Evolutionary conservation across 2,113 vertebrate species (phyloP), one percentile per base, ranked within the genome.

Genomic region (Tachysurus fulvidraco): DNA sequence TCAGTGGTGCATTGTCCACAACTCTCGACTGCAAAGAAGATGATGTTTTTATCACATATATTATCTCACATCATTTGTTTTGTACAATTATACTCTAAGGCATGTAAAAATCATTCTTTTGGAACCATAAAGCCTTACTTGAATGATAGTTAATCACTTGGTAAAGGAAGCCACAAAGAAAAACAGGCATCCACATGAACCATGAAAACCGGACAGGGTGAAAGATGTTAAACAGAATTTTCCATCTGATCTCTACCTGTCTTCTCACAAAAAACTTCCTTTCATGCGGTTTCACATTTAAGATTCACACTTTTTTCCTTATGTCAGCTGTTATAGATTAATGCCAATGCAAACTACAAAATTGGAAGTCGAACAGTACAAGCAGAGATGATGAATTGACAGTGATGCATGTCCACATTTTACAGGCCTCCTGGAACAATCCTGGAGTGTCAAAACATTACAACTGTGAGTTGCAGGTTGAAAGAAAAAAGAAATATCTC

Each of bases 51-150:
- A 91, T 89, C 88, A 87, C 80, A 44, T 83, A 69, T 82, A 83
- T 91, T 88, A 90, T 89, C 88, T 90, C 88, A 87, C 84, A 78
- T 81, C 69, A 78, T 85, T 87, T 90, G 88, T 85, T 89, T 85
- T 88, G 44, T 88, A 52, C 84, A 65, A 88, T 90, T 89, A 89
- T 73, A 73, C 83, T 83, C 77, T 13, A 36, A 88, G 82, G 87
- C 64, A 83, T 79, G 83, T 64, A 88, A 89, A 90, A 89, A 91
- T 90, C 84, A 77, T 86, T 87, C 85, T 74, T 30, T 81, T 16
- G 41, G 74, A 91, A 87, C 62, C 85, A 89, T 91, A 88, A 89
- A 87, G 74, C 65, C 84, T 88, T 84, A 71, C 88, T 87, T 71
- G 74, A 84, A 89, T 69, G 62, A 88, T 87, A 76, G 83, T 59